Conservation (phyloP, 2,113 vertebrate genomes). For the Sitta europaea region DNA sequence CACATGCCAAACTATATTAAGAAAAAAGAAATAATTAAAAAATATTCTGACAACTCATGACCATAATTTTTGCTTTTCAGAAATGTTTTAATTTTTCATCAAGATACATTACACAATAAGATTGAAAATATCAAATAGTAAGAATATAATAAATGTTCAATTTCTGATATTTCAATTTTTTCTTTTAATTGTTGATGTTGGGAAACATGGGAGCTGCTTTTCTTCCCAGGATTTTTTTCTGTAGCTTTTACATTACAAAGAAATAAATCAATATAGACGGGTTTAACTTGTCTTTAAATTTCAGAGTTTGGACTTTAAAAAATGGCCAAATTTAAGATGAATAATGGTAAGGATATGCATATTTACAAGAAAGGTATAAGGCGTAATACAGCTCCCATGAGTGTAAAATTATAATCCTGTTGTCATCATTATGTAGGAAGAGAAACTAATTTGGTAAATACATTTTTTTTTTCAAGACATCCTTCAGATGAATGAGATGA, state of each 20-base stretch:
- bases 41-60: background rate
- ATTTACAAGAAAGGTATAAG: background rate
- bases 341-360: background rate
- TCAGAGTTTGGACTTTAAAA: background rate
- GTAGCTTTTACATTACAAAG: background rate
- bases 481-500: background rate
- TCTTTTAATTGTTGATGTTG: background rate
- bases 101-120: background rate
- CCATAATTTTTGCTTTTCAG: background rate
- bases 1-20: background rate
- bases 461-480: background rate
- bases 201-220: background rate
- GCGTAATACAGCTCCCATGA: fast-evolving
- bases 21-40: background rate
- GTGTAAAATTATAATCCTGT: background rate
- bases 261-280: background rate
- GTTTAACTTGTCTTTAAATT: background rate
- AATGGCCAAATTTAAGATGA: background rate
- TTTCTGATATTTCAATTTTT: background rate
- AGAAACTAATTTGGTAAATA: background rate
- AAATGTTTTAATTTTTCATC: background rate
- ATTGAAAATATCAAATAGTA: background rate
- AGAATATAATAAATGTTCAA: background rate
- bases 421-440: background rate
- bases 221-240: background rate